A percentile compares a stretch with the other conserved stretches of the same genome.
These are phyloP conservation scores for Drosophila sproati DNA, from an alignment of 1,140 invertebrate genomes.

Conservation along the genomic window DNA sequence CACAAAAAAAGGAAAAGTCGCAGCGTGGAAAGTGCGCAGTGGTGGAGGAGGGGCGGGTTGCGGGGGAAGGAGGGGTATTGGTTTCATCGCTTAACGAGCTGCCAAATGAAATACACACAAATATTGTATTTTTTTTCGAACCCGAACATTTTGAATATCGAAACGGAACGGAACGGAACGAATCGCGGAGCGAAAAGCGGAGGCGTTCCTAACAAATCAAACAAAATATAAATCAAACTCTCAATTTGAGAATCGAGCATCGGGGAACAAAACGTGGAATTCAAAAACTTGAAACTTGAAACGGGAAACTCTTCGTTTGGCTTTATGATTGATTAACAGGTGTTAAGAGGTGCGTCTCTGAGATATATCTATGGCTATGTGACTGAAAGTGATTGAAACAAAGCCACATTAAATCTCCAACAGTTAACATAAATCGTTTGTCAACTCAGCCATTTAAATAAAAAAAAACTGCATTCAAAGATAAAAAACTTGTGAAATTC, in stretches of 20 bases:
- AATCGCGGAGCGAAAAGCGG: not conserved
- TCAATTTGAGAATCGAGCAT: not conserved
- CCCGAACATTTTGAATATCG: not conserved
- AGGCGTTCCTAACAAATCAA: slow-evolving; percentile 22
- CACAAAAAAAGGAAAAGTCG: slow-evolving; percentile 9
- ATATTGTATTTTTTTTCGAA: not conserved
- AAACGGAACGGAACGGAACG: too few species aligned
- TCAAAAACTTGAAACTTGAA: not conserved
- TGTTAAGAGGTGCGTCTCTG: not conserved
- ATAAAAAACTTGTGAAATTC: too few species aligned
- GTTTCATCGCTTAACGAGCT: slow-evolving; percentile 54
- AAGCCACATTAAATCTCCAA: not conserved
- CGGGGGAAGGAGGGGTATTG: not conserved
- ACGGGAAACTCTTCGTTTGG: not conserved
- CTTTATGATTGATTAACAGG: not conserved
- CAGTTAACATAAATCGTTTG: too few species aligned
- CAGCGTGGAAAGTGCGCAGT: too few species aligned
- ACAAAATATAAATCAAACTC: slow-evolving; percentile 42
- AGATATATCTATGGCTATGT: too few species aligned
- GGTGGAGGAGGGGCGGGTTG: not conserved
- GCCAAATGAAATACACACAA: slow-evolving; percentile 30
- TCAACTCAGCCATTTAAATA: too few species aligned
- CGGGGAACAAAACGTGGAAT: slow-evolving; percentile 5
- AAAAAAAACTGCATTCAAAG: too few species aligned
- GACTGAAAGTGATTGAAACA: not conserved